Conservation (phyloP, 2,113 vertebrate genomes). For the Nematolebias whitei region DNA sequence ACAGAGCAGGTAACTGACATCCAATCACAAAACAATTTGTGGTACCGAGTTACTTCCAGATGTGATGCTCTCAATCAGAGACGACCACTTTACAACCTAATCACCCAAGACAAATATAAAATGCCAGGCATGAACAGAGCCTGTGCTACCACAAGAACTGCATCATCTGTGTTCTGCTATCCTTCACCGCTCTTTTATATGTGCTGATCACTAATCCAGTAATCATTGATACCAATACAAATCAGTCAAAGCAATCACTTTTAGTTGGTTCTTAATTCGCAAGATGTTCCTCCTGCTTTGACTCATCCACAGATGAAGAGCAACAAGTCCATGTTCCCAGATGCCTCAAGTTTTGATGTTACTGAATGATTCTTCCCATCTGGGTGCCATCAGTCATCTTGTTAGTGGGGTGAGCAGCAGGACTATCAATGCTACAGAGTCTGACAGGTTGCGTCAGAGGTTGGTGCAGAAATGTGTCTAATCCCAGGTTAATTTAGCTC, state of each 20-base stretch:
- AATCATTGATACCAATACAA: not conserved
- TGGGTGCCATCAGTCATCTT: constrained; percentile 52
- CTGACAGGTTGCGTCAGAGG: constrained; percentile 31
- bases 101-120: no score
- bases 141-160: no score
- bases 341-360: constrained; percentile 17
- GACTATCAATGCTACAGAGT: constrained; percentile 12
- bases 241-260: not conserved
- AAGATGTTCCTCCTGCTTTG: not conserved
- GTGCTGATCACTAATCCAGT: not conserved
- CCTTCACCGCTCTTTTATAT: no score
- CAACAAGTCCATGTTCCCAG: constrained; percentile 28
- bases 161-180: no score
- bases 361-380: constrained; percentile 40
- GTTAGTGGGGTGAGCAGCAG: constrained; percentile 24
- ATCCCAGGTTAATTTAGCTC: constrained; percentile 52
- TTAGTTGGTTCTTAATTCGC: not conserved
- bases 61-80: no score
- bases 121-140: no score
- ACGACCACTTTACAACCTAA: no score
- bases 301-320: not conserved
- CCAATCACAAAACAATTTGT: no score
- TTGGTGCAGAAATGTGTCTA: constrained; percentile 33
- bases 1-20: no score
- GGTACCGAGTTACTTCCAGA: no score